Evolutionary conservation across 2,113 vertebrate species (phyloP), one percentile per base, ranked within the genome.

Genomic region (Eulacestoma nigropectus): DNA sequence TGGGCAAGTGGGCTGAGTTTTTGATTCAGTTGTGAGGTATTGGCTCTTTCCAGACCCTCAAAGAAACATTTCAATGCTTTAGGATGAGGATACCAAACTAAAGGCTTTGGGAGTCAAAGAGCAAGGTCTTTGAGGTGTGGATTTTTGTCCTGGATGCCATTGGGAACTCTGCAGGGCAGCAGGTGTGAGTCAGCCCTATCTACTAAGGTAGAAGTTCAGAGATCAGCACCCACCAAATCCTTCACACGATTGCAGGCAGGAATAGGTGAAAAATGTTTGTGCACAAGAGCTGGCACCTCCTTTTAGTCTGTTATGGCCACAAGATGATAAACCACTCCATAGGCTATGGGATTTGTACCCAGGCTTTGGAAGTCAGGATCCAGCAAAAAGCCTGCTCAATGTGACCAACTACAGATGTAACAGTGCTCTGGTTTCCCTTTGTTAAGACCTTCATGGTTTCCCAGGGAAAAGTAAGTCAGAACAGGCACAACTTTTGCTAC

Each of bases 1-100:
- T 1, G 2, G 53, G 11, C 0, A 0, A 42, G 57, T 14, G n/a
- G 13, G 32, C 22, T 44, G 59, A 12, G 21, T 1, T 57, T 60
- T 84, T 33, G 17, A 21, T 39, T 74, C 59, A 27, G 44, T 62
- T 69, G 5, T 5, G 30, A 46, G 23, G 10, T 20, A 23, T 3
- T 55, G 39, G 37, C 72, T 55, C 70, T 84, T 75, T 69, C 25
- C 57, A 67, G 39, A 37, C 13, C n/a, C 13, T 17, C 55, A 30
- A 69, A 56, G 60, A 52, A 69, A 47, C 14, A 6, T 63, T 72
- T 87, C 8, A 27, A 47, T 44, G 35, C 64, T 78, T 74, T 23
- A 70, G 25, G 46, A 20, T 41, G 42, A 63, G 69, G 32, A 62
- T 46, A 74, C 16, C 15, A 44, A 86, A 35, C 22, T 27, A 4